Conservation (phyloP, 2,888 invertebrate species). For the Dasypogon diadema region DNA sequence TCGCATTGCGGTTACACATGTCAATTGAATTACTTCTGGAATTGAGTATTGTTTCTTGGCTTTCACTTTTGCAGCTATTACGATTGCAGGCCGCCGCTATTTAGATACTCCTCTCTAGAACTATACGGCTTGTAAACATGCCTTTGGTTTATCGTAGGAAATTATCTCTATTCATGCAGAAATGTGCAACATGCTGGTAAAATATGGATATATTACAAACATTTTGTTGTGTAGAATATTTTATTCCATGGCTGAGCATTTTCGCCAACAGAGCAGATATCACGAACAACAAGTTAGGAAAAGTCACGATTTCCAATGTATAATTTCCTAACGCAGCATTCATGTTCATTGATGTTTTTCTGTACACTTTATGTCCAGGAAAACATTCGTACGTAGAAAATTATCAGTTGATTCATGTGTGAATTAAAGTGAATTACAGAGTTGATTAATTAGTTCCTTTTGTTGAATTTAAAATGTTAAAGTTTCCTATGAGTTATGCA, state of each 20-base stretch:
- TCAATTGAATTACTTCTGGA: constrained; percentile 40
- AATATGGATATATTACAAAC: constrained; percentile 33
- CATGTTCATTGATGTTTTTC: constrained; percentile 29
- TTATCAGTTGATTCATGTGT: too few relatives aligned
- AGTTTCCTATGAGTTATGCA: too few relatives aligned
- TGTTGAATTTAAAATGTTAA: too few relatives aligned
- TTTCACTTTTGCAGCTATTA: constrained; percentile 28
- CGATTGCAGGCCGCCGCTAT: background rate
- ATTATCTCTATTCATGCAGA: constrained; percentile 46
- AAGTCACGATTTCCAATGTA: constrained; percentile 28
- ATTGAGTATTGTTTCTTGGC: constrained; percentile 37
- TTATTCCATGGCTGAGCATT: constrained; percentile 27
- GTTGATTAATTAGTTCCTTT: too few relatives aligned
- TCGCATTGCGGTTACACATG: constrained; percentile 22
- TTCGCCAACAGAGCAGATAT: constrained; percentile 23
- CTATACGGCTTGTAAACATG: constrained; percentile 5
- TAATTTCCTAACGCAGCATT: constrained; percentile 6
- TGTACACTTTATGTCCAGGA: constrained; percentile 15
- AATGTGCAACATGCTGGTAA: constrained; percentile 32
- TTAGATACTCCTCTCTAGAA: constrained; percentile 14
- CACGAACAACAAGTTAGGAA: constrained; percentile 28
- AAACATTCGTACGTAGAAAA: too few relatives aligned
- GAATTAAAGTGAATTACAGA: too few relatives aligned
- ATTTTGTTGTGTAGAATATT: constrained; percentile 21
- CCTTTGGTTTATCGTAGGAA: constrained; percentile 24